phyloP scores from a whole-genome alignment of 2,113 vertebrate genomes.

The Abramis brama region DNA sequence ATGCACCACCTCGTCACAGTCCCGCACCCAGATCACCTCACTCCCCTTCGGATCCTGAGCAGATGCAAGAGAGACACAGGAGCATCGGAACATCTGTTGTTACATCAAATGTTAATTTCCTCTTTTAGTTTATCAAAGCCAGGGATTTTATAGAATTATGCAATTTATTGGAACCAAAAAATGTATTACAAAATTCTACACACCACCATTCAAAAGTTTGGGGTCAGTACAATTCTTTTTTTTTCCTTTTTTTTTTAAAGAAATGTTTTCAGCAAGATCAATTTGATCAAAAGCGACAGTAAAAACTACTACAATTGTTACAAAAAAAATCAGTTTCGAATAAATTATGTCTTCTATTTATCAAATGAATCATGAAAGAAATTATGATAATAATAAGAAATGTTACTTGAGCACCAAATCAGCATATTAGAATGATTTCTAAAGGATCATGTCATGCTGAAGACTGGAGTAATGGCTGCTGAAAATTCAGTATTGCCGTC shows the following conservation, averaged over 20 bases:
- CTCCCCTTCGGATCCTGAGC: conserved; percentile 58
- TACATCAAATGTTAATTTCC: too few species aligned
- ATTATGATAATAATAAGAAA: not conserved
- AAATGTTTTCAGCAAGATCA: not conserved
- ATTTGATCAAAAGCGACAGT: not conserved
- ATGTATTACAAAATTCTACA: too few species aligned
- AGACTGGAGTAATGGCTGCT: not conserved
- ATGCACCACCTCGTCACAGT: conserved; percentile 60
- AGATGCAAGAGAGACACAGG: not conserved
- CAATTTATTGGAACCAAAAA: not conserved
- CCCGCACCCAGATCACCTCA: conserved; percentile 61
- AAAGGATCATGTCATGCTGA: not conserved
- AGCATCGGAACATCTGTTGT: not conserved
- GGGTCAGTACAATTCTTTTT: not conserved
- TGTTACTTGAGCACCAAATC: not conserved
- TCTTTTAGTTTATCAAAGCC: not conserved
- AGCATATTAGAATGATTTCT: not conserved
- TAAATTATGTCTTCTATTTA: not conserved
- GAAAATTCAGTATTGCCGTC: not conserved
- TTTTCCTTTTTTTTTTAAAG: not conserved
- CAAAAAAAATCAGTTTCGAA: not conserved
- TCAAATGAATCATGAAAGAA: not conserved
- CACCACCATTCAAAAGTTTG: not conserved
- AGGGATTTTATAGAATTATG: not conserved
- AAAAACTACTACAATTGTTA: not conserved